phyloP scores from a whole-genome alignment of 1,140 invertebrate species.

The Hestina assimilis region DNA sequence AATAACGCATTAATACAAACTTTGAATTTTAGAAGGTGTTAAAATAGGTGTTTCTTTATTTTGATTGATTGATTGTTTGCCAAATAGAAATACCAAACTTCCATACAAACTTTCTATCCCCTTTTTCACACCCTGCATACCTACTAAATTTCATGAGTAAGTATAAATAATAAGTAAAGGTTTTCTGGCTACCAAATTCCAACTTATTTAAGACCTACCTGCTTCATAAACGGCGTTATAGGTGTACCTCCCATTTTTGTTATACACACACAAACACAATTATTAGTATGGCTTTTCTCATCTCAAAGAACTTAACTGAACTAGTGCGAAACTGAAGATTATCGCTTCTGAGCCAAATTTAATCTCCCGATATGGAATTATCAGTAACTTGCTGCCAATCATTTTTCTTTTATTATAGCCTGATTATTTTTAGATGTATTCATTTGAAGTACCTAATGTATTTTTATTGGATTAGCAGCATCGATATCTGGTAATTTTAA shows the following conservation, averaged over 20 bases:
- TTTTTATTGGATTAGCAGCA: too few relatives aligned
- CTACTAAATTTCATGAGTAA: neutral
- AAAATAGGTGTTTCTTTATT: too few relatives aligned
- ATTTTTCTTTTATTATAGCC: too few relatives aligned
- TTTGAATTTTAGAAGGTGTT: too few relatives aligned
- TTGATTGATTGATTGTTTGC: too few relatives aligned
- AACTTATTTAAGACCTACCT: constrained; percentile 25
- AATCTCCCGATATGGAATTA: neutral
- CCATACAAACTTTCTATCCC: too few relatives aligned
- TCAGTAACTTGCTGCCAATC: neutral
- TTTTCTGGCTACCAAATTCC: neutral
- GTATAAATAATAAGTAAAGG: neutral
- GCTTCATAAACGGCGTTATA: constrained; percentile 24
- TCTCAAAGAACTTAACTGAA: neutral
- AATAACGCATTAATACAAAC: too few relatives aligned
- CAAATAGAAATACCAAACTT: too few relatives aligned
- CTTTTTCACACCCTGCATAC: neutral
- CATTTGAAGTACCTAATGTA: too few relatives aligned
- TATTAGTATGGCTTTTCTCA: neutral
- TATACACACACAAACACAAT: neutral
- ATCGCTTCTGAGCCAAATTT: neutral
- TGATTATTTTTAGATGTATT: too few relatives aligned
- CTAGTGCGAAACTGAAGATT: neutral
- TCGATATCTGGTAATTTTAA: too few relatives aligned
- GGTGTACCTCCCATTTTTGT: neutral